Evolutionary conservation across 2,797 vertebrate species (phyloP).

Genomic region (Mastacembelus armatus): DNA sequence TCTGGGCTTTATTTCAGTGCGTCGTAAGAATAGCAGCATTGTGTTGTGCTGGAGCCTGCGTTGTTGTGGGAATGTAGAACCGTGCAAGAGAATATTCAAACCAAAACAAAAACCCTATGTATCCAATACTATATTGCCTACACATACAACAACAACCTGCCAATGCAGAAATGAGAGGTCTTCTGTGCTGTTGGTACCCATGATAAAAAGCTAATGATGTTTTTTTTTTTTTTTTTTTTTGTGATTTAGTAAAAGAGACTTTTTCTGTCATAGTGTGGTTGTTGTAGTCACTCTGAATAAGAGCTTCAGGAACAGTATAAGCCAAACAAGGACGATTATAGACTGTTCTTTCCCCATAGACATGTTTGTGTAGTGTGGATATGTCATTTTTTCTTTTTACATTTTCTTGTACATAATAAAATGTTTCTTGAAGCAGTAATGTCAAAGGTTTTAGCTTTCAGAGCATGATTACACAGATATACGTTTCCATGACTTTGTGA

Average conservation of each 20-base stretch:
- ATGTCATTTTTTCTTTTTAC: background rate
- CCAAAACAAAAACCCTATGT: conserved; percentile 59
- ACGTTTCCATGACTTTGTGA: background rate
- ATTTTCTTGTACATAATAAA: background rate
- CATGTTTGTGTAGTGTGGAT: background rate
- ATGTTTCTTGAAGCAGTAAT: background rate
- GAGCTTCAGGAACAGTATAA: background rate
- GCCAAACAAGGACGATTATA: conserved; percentile 2
- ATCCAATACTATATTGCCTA: conserved; percentile 26
- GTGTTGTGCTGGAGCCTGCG: conserved; percentile 67
- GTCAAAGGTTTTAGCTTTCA: background rate
- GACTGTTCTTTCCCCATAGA: background rate
- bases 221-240: conserved; percentile 5
- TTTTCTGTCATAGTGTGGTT: background rate
- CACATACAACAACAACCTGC: conserved; percentile 19
- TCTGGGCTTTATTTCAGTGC: conserved; percentile 68
- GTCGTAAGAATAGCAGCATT: conserved; percentile 83
- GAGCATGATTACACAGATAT: background rate
- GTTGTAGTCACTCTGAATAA: background rate
- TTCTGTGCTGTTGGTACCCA: no score
- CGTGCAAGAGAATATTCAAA: conserved; percentile 46
- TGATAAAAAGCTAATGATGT: conserved; percentile 10
- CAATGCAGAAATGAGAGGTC: no score
- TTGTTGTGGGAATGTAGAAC: conserved; percentile 76
- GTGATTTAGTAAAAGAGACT: background rate